Evolutionary conservation across 2,888 invertebrate genomes (phyloP).

Genomic region (Ernsta delagoae): DNA sequence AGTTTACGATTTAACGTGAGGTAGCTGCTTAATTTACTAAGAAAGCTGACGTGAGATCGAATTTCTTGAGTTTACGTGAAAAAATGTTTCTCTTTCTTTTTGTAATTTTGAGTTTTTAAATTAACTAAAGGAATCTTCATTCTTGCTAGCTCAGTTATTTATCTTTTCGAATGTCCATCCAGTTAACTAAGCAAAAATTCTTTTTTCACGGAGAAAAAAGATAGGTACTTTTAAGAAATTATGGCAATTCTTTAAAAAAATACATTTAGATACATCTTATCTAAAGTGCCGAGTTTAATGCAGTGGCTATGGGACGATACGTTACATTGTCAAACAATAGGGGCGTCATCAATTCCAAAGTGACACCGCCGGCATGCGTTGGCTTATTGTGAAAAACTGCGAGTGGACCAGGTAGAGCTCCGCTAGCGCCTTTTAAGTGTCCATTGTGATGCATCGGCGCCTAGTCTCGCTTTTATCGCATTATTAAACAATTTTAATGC

Average conservation of each 20-base stretch:
- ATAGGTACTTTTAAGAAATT: no score
- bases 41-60: slow-evolving; percentile 47
- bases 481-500: slow-evolving; percentile 32
- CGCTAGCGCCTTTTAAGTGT: slow-evolving; percentile 67
- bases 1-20: slow-evolving; percentile 57
- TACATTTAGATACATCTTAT: slow-evolving; percentile 8
- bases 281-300: slow-evolving; percentile 46
- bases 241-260: no score
- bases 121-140: no score
- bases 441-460: slow-evolving; percentile 72
- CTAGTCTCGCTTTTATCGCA: slow-evolving; percentile 61
- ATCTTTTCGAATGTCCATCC: no score
- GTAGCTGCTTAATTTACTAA: slow-evolving; percentile 50
- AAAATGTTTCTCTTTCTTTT: neutral
- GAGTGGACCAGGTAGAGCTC: slow-evolving; percentile 68
- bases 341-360: slow-evolving; percentile 65
- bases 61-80: slow-evolving; percentile 46
- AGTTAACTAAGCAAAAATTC: no score
- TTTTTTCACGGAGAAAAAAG: no score
- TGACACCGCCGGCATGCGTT: slow-evolving; percentile 53
- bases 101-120: neutral
- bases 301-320: slow-evolving; percentile 51
- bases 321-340: slow-evolving; percentile 64
- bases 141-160: no score
- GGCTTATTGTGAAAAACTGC: slow-evolving; percentile 58